Base-by-base conservation (phyloP, 2,113 vertebrate species). In the Electrona antarctica region DNA sequence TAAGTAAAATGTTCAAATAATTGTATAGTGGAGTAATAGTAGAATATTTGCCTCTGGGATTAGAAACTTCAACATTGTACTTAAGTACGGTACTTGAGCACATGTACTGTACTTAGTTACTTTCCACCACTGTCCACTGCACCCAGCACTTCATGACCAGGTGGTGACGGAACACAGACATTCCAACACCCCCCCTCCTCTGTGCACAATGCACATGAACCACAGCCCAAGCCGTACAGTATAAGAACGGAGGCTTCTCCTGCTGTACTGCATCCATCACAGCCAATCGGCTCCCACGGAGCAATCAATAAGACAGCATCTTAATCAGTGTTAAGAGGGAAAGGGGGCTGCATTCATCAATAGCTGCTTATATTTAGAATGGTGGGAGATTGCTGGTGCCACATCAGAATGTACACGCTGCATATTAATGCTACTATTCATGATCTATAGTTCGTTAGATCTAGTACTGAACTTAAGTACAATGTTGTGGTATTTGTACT, bases 221-320 rank as follows among this genome's bases (percentile, higher is more conserved):
- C 63, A 52, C 56, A 64, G 75, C 70, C 75, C 60, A 69, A 84
- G 78, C 80, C 50, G 51, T 4, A 2, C 29, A 21, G 21, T 21
- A 41, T 41, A 41, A 41, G 5, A 4, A 6, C 67, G 69, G 67
- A 74, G 54, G 70, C 61, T 60, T 63, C 60, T 71, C 69, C 10
- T 64, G 60, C 45, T 48, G 52, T 65, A 58, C 76, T 77, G 73
- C 67, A 83, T 87, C 79, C 48, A 87, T 85, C 77, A 86, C 49
- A 46, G 79, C 12, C 66, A 64, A 73, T 51, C 69, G 69, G 68
- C 82, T 76, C 74, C 65, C 50, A 8, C 10, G 60, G 65, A 79
- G 73, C 75, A 73, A 79, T 84, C 79, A 75, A 81, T 80, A 70
- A 78, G 29, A 79, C 64, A 82, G 60, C 76, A 60, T 82, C 74